Conservation (phyloP, 2,888 invertebrate species). For the Lasioglossum lativentre region DNA sequence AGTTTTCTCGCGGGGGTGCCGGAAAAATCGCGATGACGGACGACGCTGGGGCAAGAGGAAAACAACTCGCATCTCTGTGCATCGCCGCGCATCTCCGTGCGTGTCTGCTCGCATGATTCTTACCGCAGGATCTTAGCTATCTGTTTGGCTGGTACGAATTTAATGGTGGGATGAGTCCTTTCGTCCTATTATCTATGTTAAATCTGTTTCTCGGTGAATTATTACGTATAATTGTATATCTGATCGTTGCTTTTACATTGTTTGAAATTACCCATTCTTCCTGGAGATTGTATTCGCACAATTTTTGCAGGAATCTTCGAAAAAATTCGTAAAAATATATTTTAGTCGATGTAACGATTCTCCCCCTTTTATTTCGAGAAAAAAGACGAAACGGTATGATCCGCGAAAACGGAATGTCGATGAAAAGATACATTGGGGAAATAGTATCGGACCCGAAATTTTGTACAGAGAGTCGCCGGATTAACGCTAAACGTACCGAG, state of each 20-base stretch:
- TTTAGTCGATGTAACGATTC: too few species aligned
- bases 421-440: too few species aligned
- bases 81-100: neutral
- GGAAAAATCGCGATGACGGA: constrained; percentile 30
- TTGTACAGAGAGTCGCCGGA: too few species aligned
- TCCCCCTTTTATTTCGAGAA: too few species aligned
- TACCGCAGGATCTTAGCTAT: neutral
- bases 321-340: too few species aligned
- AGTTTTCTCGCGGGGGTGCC: constrained; percentile 58
- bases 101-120: neutral
- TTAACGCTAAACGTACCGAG: too few species aligned
- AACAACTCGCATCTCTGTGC: constrained; percentile 60
- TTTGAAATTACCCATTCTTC: too few species aligned
- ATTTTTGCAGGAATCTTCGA: too few species aligned
- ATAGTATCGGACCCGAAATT: too few species aligned
- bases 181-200: neutral
- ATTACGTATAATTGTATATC: neutral
- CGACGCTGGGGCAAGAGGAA: constrained; percentile 20
- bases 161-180: neutral
- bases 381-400: too few species aligned
- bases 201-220: neutral
- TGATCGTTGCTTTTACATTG: neutral
- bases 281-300: too few species aligned
- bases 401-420: too few species aligned
- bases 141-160: neutral